These are phyloP conservation scores for Lerema accius DNA, from an alignment of 1,140 invertebrate species.

Conservation along the genomic window DNA sequence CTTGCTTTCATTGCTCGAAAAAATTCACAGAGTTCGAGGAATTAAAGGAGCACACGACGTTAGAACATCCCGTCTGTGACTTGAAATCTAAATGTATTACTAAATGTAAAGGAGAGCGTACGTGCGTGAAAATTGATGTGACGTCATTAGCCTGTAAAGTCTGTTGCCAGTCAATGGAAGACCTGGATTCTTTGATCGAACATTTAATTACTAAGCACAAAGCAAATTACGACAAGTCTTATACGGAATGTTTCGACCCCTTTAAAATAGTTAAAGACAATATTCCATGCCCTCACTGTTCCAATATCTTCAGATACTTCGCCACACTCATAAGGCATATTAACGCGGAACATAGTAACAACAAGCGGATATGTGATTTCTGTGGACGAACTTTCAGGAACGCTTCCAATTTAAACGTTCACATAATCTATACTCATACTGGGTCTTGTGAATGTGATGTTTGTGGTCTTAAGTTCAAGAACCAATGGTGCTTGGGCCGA, in stretches of 20 bases:
- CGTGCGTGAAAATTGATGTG: conserved; percentile 65
- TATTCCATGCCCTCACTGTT: conserved; percentile 61
- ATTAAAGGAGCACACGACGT: conserved; percentile 55
- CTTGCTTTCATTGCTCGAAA: conserved; percentile 69
- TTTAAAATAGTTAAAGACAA: conserved; percentile 66
- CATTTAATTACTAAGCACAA: conserved; percentile 63
- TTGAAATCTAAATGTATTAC: conserved; percentile 65
- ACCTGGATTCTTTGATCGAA: conserved; percentile 57
- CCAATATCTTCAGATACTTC: conserved; percentile 62
- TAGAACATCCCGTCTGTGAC: conserved; percentile 65
- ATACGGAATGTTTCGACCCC: conserved; percentile 58
- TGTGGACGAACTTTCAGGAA: conserved; percentile 66
- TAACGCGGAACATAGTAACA: conserved; percentile 64
- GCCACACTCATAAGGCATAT: conserved; percentile 60
- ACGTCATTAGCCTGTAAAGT: conserved; percentile 57
- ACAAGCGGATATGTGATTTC: conserved; percentile 68
- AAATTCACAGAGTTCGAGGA: conserved; percentile 68
- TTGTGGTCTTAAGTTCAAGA: conserved; percentile 64
- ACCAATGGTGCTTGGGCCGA: conserved; percentile 60
- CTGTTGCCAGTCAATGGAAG: conserved; percentile 48
- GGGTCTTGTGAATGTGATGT: conserved; percentile 58
- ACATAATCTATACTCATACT: conserved; percentile 59
- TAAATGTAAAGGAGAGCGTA: conserved; percentile 66
- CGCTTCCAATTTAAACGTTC: conserved; percentile 60
- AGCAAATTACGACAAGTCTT: conserved; percentile 59